These are phyloP conservation scores for Phortica okadai DNA, from an alignment of 2,888 invertebrate species.

Conservation along the genomic window DNA sequence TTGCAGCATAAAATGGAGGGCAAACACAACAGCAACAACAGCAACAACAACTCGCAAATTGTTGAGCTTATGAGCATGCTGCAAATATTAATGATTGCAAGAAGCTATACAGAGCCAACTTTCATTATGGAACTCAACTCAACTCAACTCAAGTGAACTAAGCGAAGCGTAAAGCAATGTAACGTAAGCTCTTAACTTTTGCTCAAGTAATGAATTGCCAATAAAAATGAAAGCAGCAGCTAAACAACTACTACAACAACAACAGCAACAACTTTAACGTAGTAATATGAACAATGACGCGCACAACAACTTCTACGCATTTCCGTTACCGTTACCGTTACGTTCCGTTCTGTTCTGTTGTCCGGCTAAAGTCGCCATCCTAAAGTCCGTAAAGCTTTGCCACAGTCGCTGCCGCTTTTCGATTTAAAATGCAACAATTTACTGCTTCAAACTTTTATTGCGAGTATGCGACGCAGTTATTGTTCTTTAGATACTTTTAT, in stretches of 20 bases:
- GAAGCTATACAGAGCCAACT: background rate
- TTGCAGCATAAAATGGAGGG: background rate
- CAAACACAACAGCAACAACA: background rate
- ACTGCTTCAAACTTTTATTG: slow-evolving; percentile 42
- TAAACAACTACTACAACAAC: slow-evolving; percentile 11
- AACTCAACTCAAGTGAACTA: background rate
- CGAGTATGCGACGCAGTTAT: slow-evolving; percentile 30
- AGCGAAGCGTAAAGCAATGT: slow-evolving; percentile 1
- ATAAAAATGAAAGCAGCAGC: slow-evolving; percentile 22
- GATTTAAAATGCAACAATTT: slow-evolving; percentile 35
- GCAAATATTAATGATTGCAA: background rate
- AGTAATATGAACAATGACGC: background rate
- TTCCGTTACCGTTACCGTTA: background rate
- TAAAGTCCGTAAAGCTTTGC: background rate
- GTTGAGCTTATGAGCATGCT: slow-evolving; percentile 44
- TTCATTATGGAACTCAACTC: background rate
- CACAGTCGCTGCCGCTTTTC: background rate
- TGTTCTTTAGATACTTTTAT: slow-evolving; percentile 26
- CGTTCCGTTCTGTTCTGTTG: background rate
- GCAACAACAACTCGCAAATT: slow-evolving; percentile 39
- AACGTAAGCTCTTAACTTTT: slow-evolving; percentile 25
- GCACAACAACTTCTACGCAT: background rate
- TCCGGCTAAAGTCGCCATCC: background rate
- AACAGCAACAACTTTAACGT: background rate
- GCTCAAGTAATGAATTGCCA: slow-evolving; percentile 19